Base-by-base conservation (phyloP, 30 jellyfish, hydroid and myxozoan species). In the Catostylus mosaicus region DNA sequence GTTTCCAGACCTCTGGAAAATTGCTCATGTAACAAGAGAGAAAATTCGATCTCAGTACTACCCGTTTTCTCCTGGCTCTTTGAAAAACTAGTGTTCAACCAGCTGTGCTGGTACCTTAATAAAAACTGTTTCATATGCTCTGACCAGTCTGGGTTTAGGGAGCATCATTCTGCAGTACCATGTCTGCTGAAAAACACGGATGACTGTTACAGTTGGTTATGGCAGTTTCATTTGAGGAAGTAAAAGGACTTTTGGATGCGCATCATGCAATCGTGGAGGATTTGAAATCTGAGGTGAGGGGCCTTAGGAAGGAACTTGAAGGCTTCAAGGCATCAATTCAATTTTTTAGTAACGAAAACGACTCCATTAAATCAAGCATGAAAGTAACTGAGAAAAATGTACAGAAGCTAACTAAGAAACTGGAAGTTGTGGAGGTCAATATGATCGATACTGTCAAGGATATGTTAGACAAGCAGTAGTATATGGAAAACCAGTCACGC, bases 1-100 rank as follows among this genome's bases (percentile, higher is more conserved):
- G n/a, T 75, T 75, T 30, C 86, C 86, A 2, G 75, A 52, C 67
- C 0, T 4, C n/a, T 75, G 86, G 75, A 75, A 52, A 52, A 75
- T 32, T 16, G 84, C 71, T 19, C n/a, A 71, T 48, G 71, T 72
- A 10, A 31, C 84, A 52, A 30, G 63, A 30, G 10, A 9, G 62
- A 48, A 16, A 30, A 20, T 3, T 75, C 75, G 20, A 50, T 75
- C 4, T 62, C 75, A 5, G 75, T 29, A 16, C 48, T 62, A 10
- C 75, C 75, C 26, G 75, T 62, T 26, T 6, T 56, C 11, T 56
- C 69, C 9, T 6, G n/a, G 26, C 26, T 56, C 11, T 20, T 56
- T 56, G 69, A 62, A 62, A 62, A 23, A 62, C 46, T 62, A 4
- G 75, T 29, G 3, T 62, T 62, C 75, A n/a, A 62, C 46, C 75